These are phyloP conservation scores for Dipodomys stephensi DNA, from an alignment of 2,113 vertebrate genomes.

Conservation along the genomic window DNA sequence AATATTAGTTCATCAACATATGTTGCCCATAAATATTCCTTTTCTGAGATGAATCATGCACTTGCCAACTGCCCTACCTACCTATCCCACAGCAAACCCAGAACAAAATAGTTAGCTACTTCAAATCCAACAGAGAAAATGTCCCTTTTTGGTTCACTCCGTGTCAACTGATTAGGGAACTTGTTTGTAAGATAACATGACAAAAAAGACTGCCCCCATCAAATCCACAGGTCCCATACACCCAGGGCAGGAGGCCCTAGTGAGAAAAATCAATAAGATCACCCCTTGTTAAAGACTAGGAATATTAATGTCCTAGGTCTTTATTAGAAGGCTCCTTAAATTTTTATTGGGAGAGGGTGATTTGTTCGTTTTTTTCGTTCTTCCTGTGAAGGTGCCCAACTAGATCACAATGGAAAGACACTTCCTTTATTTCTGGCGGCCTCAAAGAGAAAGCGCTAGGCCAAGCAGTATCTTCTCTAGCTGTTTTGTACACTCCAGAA, in stretches of 20 bases:
- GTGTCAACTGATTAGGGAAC: neutral
- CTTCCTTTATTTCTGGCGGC: neutral
- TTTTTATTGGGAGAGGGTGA: too few relatives aligned
- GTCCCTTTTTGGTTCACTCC: constrained; percentile 2
- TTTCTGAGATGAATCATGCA: neutral
- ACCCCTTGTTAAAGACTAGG: neutral
- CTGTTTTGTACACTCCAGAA: neutral
- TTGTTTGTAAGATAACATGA: neutral
- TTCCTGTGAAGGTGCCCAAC: neutral
- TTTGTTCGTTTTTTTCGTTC: neutral
- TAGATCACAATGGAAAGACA: neutral
- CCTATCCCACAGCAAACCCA: neutral
- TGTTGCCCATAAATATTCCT: neutral
- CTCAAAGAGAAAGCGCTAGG: neutral
- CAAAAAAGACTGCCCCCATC: neutral
- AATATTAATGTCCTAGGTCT: neutral
- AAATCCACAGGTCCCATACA: neutral
- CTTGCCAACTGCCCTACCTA: neutral
- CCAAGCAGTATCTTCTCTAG: neutral
- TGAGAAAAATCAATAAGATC: neutral
- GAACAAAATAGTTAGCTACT: neutral
- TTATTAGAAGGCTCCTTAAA: neutral
- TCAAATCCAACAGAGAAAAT: neutral
- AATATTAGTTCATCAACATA: neutral
- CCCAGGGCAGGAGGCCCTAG: neutral